Evolutionary conservation across 2,888 invertebrate species (phyloP).

Genomic region (Odontocolon sp.): DNA sequence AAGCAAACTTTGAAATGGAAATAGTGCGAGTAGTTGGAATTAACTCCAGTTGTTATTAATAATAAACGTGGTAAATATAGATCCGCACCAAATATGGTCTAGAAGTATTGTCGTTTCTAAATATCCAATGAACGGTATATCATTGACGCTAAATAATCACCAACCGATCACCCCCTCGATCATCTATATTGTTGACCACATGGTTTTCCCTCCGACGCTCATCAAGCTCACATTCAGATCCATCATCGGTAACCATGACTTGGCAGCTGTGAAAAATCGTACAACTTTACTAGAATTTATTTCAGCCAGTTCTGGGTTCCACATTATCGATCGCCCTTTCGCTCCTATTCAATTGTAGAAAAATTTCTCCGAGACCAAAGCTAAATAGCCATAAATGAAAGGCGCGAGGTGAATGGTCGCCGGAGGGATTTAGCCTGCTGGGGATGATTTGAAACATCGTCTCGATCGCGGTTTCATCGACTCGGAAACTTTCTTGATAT

Average conservation of each 20-base stretch:
- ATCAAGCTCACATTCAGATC: constrained; percentile 45
- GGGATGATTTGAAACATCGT: constrained; percentile 52
- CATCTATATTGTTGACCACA: constrained; percentile 36
- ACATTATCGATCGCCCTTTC: background rate
- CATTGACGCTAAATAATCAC: too few species aligned
- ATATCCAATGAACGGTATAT: too few species aligned
- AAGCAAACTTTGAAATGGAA: constrained; percentile 22
- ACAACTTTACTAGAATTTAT: background rate
- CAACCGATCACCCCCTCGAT: constrained; percentile 56
- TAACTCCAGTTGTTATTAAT: too few species aligned
- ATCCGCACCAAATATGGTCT: too few species aligned
- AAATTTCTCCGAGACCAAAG: constrained; percentile 8
- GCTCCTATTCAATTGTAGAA: background rate
- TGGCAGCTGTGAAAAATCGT: constrained; percentile 55
- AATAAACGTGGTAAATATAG: too few species aligned
- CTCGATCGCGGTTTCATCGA: constrained; percentile 59
- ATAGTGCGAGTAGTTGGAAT: background rate
- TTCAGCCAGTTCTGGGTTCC: background rate
- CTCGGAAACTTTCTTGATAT: constrained; percentile 69
- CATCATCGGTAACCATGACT: constrained; percentile 56
- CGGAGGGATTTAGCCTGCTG: constrained; percentile 17
- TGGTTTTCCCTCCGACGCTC: constrained; percentile 3
- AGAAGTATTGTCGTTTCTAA: too few species aligned
- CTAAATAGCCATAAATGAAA: constrained; percentile 46
- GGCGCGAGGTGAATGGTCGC: constrained; percentile 27